Evolutionary conservation across 2,888 invertebrate species (phyloP).

Genomic region (Trilocha varians): DNA sequence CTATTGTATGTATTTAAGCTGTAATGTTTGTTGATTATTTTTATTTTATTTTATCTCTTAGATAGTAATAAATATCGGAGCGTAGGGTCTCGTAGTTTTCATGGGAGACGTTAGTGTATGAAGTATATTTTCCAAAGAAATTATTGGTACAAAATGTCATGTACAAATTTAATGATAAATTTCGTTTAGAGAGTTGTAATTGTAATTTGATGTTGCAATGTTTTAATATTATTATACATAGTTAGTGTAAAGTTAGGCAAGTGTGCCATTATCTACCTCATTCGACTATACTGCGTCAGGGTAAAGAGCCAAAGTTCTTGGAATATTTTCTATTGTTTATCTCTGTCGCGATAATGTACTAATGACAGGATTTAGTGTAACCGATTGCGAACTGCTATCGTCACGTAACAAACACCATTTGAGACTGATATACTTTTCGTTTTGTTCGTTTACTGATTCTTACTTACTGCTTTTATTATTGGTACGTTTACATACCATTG

Average conservation of each 20-base stretch:
- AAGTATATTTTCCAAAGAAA: slow-evolving; percentile 69
- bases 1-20: slow-evolving; percentile 41
- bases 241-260: slow-evolving; percentile 52
- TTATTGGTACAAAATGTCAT: slow-evolving; percentile 70
- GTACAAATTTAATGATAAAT: slow-evolving; percentile 63
- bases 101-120: slow-evolving; percentile 33
- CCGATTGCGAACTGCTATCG: slow-evolving; percentile 21
- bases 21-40: slow-evolving; percentile 69
- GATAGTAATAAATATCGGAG: slow-evolving; percentile 40
- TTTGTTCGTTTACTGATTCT: slow-evolving; percentile 15
- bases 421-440: slow-evolving; percentile 52
- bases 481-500: not conserved
- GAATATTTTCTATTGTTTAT: slow-evolving; percentile 53
- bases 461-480: not conserved
- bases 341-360: slow-evolving; percentile 38
- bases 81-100: slow-evolving; percentile 47
- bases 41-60: slow-evolving; percentile 60
- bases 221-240: slow-evolving; percentile 51
- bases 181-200: slow-evolving; percentile 36
- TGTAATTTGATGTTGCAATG: slow-evolving; percentile 65
- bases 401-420: slow-evolving; percentile 29
- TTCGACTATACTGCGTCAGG: slow-evolving; percentile 46
- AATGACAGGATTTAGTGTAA: slow-evolving; percentile 22
- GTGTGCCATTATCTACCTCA: slow-evolving; percentile 69
- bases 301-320: slow-evolving; percentile 64